Base-by-base conservation (phyloP, 2,888 invertebrate species). In the Conus canariensis region DNA sequence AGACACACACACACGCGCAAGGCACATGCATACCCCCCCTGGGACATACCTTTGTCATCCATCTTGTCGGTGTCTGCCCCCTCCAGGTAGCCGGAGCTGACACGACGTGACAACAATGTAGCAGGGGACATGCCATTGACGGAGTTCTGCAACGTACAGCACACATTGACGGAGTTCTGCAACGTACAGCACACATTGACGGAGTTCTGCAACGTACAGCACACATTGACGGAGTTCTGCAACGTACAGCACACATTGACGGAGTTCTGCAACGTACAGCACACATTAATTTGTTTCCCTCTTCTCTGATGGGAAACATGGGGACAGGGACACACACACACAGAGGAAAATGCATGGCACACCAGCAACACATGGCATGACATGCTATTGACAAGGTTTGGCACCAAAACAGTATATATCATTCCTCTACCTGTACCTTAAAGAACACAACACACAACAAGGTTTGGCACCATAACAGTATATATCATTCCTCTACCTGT, bases 71-170 rank as follows among this genome's bases (percentile, higher is more conserved):
- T 59, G 22, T 91, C 88, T 90, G 90, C 91, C 45, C 90, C 89
- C 14, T 98, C 98, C 96, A 98, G 98, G 96, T 98, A 98, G 30
- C 98, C 98, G 58, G 91, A 91, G 70, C 98, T 98, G 4, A 98
- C 98, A 74, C 98, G 97, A 93, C 98, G 98, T 91, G 97, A 97
- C 94, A 98, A 97, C 92, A 98, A 97, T 93, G 98, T 98, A 85
- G 97, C 97, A 94, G 98, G 98, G 60, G 97, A 97, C 74, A 97
- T 96, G 93, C 97, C 97, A 94, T 97, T 97, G 94, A 97, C 97
- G 58, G 97, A 97, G 19, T 58, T 90, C 90, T 90, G 90, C 14
- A 90, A 87, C n/a, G 67, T 22, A 25, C 19, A 74, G 16, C 60
- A 64, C 10, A 64, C 60, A 94, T 97, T 97, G 94, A 97, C 97